phyloP scores from a whole-genome alignment of 2,113 vertebrate species.

The Argyrosomus japonicus region DNA sequence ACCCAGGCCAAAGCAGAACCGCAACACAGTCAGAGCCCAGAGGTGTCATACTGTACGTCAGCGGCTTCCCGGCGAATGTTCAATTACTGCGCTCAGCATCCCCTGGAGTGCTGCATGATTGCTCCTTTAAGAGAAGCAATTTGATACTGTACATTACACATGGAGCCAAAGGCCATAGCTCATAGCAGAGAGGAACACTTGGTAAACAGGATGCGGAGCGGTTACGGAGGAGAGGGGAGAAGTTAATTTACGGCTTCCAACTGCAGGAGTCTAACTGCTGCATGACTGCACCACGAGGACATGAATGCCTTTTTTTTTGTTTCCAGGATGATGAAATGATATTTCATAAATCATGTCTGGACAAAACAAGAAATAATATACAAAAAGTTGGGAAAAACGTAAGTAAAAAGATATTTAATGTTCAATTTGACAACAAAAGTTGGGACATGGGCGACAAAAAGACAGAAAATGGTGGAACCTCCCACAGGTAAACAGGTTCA shows the following conservation, averaged over 20 bases:
- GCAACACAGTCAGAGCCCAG: conserved; percentile 15
- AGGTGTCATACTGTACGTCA: conserved; percentile 40
- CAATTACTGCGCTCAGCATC: conserved; percentile 42
- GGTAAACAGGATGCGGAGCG: conserved; percentile 53
- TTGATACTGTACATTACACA: conserved; percentile 67
- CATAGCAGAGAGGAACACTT: conserved; percentile 33
- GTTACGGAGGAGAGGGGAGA: conserved; percentile 22
- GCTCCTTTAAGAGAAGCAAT: conserved; percentile 65
- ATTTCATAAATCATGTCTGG: too few species aligned
- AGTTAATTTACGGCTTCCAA: conserved; percentile 43
- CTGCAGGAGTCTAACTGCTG: conserved; percentile 45
- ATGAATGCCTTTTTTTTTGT: background rate
- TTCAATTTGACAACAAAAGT: too few species aligned
- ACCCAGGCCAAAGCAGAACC: background rate
- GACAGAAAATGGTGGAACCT: too few species aligned
- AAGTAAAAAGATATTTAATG: too few species aligned
- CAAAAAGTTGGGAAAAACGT: too few species aligned
- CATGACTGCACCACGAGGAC: conserved; percentile 29
- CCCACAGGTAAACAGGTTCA: too few species aligned
- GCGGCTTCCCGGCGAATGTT: conserved; percentile 45
- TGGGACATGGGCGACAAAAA: too few species aligned
- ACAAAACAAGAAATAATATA: too few species aligned
- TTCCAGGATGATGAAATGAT: background rate
- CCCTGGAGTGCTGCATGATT: conserved; percentile 63
- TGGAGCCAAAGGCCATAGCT: conserved; percentile 41